phyloP scores from a whole-genome alignment of 2,888 invertebrate species.

The Eurois occulta region DNA sequence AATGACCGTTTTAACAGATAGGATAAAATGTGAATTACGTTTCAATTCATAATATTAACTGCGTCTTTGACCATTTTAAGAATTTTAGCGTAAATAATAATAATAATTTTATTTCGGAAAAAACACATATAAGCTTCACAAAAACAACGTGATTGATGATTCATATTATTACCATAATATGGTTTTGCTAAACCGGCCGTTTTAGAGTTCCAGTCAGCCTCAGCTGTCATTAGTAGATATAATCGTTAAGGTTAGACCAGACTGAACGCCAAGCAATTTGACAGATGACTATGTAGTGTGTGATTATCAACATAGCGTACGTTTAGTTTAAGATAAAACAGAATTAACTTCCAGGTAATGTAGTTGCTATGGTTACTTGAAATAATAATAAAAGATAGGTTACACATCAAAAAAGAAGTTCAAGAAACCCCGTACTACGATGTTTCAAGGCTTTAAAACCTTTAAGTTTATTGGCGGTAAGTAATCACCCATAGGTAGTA shows the following conservation, averaged over 20 bases:
- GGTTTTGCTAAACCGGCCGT: not conserved
- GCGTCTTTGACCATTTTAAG: not conserved
- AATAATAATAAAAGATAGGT: not conserved
- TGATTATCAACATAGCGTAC: not conserved
- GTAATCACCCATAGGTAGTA: conserved; percentile 1
- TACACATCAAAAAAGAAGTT: not conserved
- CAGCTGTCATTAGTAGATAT: not conserved
- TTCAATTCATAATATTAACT: no score
- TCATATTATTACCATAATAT: not conserved
- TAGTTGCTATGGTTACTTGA: not conserved
- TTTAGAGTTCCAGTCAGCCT: not conserved
- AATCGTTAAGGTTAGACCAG: not conserved
- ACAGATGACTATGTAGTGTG: not conserved
- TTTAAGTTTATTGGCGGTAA: not conserved
- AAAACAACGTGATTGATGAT: no score
- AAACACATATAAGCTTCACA: no score
- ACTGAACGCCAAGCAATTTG: not conserved
- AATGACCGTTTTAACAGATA: no score
- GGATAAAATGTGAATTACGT: no score
- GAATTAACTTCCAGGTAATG: not conserved
- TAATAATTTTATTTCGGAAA: no score
- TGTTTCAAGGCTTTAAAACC: not conserved
- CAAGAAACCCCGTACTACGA: not conserved
- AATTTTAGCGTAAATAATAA: not conserved
- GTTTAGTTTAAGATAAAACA: not conserved